Conservation (phyloP, 2,113 vertebrate species). For the Lichenostomus cassidix region DNA sequence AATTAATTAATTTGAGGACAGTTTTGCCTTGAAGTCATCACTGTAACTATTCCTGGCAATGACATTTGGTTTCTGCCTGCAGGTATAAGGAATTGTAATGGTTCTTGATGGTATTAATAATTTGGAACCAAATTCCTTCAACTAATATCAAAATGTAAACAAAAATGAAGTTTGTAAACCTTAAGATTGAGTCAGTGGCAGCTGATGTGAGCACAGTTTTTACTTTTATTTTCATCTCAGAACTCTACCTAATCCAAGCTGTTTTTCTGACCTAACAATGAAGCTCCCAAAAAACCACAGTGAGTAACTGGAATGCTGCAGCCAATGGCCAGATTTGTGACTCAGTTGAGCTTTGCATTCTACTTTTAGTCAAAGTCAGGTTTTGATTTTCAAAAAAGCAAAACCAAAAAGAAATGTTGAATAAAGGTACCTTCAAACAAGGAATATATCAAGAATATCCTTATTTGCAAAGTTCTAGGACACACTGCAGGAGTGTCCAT, state of each 20-base stretch:
- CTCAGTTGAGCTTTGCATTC: background rate
- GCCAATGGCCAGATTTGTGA: background rate
- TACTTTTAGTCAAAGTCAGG: background rate
- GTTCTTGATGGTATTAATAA: background rate
- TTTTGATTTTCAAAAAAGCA: background rate
- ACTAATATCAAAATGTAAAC: background rate
- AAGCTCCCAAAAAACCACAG: background rate
- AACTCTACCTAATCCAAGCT: background rate
- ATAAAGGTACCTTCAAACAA: background rate
- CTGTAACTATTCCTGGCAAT: background rate
- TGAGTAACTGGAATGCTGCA: background rate
- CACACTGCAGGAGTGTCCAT: background rate
- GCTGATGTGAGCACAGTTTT: background rate
- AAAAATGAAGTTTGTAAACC: background rate
- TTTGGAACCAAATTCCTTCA: background rate
- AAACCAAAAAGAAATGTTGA: background rate
- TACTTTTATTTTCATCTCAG: background rate
- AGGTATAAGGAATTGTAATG: too few relatives aligned
- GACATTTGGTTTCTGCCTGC: background rate
- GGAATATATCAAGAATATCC: background rate
- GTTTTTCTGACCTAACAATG: background rate
- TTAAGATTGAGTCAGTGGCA: background rate
- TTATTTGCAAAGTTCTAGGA: background rate
- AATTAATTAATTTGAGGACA: background rate
- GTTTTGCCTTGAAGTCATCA: background rate